Evolutionary conservation across 2,888 invertebrate species (phyloP), one percentile per base, ranked within the genome.

Genomic region (Sarcophaga carnaria): DNA sequence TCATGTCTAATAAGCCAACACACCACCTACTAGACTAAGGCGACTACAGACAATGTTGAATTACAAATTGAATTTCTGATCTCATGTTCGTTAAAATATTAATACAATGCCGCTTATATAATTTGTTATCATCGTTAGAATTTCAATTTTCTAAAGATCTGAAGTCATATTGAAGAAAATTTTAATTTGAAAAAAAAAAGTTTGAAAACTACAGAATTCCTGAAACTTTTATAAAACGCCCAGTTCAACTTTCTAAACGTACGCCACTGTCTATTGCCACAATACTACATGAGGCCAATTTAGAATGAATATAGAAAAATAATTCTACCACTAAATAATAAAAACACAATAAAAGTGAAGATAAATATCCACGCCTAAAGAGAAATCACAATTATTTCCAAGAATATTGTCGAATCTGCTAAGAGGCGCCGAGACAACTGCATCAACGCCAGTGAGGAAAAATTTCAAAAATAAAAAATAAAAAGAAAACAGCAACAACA

Each of bases 281-380:
- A 79, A 54, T 54, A 14, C 59, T 69, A 76, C 81, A 84, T 72
- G 71, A 54, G 71, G 71, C 87, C 84, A 84, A 87, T 87, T 87
- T 84, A 81, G 62, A 76, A 64, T 47, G 69, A 54, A 81, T 60
- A 80, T 83, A 70, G 20, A 62, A 72, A 81, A 49, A 59, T 75
- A 54, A 77, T 20, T 27, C 54, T 74, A 67, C 54, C 63, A 69
- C 81, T 81, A 80, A 84, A 79, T 79, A 81, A 81, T 72, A 79
- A 66, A 37, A 87, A 79, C 6, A 63, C 49, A 67, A 78, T 63
- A 84, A 78, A 77, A 76, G 75, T 54, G 79, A 59, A 82, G 78
- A 87, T 87, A 87, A 87, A 87, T 84, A 84, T 82, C 70, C 81
- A 80, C 76, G 84, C 84, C 84, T 87, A 8, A 82, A 72, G 87